Base-by-base conservation (phyloP, 2,888 invertebrate genomes). In the Meghimatium bilineatum region DNA sequence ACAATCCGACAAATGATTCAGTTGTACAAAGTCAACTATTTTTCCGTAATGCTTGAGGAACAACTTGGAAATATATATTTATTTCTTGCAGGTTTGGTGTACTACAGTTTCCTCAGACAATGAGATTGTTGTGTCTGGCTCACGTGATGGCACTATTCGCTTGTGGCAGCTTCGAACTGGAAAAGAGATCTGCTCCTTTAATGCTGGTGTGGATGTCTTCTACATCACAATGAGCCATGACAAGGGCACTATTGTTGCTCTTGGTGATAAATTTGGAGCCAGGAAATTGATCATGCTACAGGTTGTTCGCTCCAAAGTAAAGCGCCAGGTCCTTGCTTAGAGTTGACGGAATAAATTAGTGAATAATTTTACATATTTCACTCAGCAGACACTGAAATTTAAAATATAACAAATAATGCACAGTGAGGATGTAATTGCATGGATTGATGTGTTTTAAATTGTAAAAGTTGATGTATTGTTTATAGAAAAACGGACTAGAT, bases 201-300 rank as follows among this genome's bases (percentile, higher is more conserved):
- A 92, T 86, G 91, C 93, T 49, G 92, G 92, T 23, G 91, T 93
- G 10, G 93, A 94, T 85, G 91, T 94, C 85, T 93, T 94, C 91
- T 89, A 90, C 83, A 92, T 93, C 76, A 91, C 92, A 66, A 91
- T 94, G 89, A 93, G 93, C 87, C 89, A 89, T 75, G 93, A 93
- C 90, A 93, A 93, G 86, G 90, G 92, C 78, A 93, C 93, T 32
- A 92, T 94, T 49, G 93, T 93, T 80, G 93, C 93, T 66, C 91
- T 94, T 14, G 94, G 93, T 12, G 93, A 94, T 89, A 92, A 93
- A 87, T 90, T 87, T 85, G 92, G 92, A 32, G 91, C 93, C 72
- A 87, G 93, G 72, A 94, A 94, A 85, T 88, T 94, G 79, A 92
- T 94, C 86, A 93, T 94, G 93, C 86, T 94, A 83, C 93, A 93